Evolutionary conservation across 2,888 invertebrate genomes (phyloP), one percentile per base, ranked within the genome.

Genomic region (Ecdyonurus torrentis): DNA sequence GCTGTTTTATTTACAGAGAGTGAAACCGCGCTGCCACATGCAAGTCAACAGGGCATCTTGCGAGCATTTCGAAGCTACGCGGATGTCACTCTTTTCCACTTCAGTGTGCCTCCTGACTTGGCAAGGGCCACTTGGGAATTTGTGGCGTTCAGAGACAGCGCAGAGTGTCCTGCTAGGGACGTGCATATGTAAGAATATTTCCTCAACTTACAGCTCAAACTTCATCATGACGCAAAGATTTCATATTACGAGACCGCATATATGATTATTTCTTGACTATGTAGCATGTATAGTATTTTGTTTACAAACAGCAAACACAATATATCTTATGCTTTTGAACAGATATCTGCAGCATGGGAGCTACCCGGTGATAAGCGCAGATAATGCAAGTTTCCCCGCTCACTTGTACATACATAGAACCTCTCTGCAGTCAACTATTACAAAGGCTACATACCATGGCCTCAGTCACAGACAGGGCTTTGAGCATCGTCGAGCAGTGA

Each of bases 271-370:
- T n/a, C n/a, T n/a, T n/a, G n/a, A n/a, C n/a, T n/a, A n/a, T n/a
- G n/a, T n/a, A n/a, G n/a, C n/a, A n/a, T n/a, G n/a, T n/a, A n/a
- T 37, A 37, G 37, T 37, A 15, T 37, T 37, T 37, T 37, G 37
- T n/a, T n/a, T n/a, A n/a, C n/a, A n/a, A n/a, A n/a, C n/a, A n/a
- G n/a, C n/a, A n/a, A 60, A 7, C 19, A 64, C 25, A 52, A 55
- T 61, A 18, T 3, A 62, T 61, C 15, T 64, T 52, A 19, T 18
- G 52, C 19, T 24, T 10, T 63, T 62, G 72, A 72, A 15, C 69
- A 81, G 80, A 70, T 76, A 76, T 66, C 70, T 81, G 19, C 78
- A 79, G 67, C 77, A 78, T 73, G 79, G 79, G 18, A 78, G 80
- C 68, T 80, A 79, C 68, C 82, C 81, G 60, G 73, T 81, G 22